Evolutionary conservation across 1,140 invertebrate species (phyloP).

Genomic region (Heliconius nattereri): DNA sequence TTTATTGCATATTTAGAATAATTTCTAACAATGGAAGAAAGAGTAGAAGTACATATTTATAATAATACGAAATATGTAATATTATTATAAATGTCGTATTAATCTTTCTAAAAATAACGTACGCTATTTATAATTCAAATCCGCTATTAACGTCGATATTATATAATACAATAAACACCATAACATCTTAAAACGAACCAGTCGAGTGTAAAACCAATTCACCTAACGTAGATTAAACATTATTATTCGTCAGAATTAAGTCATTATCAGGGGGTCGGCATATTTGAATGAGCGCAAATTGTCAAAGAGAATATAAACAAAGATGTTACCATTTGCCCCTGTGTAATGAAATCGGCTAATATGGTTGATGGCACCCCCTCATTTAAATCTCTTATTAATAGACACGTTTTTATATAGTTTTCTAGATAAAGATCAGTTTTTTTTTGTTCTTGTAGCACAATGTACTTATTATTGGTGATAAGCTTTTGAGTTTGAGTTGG

Average conservation of each 20-base stretch:
- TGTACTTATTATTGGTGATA: too few species aligned
- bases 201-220: constrained; percentile 44
- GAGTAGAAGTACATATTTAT: too few species aligned
- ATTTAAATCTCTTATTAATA: constrained; percentile 70
- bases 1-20: too few species aligned
- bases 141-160: background rate
- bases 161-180: background rate
- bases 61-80: too few species aligned
- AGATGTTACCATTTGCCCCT: constrained; percentile 72
- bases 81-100: background rate
- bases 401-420: constrained; percentile 53
- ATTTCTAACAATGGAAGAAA: too few species aligned
- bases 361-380: constrained; percentile 70
- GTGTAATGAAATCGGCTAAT: constrained; percentile 76
- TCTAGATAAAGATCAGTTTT: constrained; percentile 4
- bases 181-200: constrained; percentile 26
- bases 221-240: constrained; percentile 46
- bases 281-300: constrained; percentile 80
- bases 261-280: constrained; percentile 66
- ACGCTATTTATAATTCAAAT: background rate
- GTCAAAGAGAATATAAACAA: constrained; percentile 80
- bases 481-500: background rate
- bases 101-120: too few species aligned
- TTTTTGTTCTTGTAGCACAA: background rate
- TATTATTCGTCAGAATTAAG: constrained; percentile 70